A percentile compares a stretch with the other conserved stretches of the same genome.
Evolutionary conservation across 1,140 invertebrate species (phyloP).

Genomic region (Aphaenogaster ashmeadi): DNA sequence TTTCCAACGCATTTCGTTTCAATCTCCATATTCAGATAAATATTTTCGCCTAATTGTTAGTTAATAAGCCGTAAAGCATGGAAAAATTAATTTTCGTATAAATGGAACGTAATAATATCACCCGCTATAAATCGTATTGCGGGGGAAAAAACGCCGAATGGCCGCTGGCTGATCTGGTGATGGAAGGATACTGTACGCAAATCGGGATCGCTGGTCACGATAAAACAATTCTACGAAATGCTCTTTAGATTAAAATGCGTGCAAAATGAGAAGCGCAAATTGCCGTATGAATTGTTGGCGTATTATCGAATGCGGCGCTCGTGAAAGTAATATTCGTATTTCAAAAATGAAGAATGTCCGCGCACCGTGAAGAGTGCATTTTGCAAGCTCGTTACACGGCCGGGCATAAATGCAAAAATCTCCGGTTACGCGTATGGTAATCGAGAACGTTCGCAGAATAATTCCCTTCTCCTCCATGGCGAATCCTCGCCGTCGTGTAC

Average conservation of each 20-base stretch:
- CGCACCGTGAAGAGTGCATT: slow-evolving; percentile 49
- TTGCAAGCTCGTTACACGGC: slow-evolving; percentile 49
- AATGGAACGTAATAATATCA: slow-evolving; percentile 58
- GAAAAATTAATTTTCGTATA: slow-evolving; percentile 65
- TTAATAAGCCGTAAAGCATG: slow-evolving; percentile 63
- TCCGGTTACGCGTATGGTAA: slow-evolving; percentile 62
- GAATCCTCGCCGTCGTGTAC: slow-evolving; percentile 40
- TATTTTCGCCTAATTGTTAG: slow-evolving; percentile 64
- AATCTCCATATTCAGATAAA: slow-evolving; percentile 65
- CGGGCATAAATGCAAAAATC: slow-evolving; percentile 57
- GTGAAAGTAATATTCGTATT: slow-evolving; percentile 60
- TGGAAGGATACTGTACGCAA: slow-evolving; percentile 36
- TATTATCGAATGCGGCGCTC: slow-evolving; percentile 54
- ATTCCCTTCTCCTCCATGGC: slow-evolving; percentile 41
- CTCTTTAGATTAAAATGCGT: slow-evolving; percentile 64
- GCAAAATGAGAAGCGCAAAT: slow-evolving; percentile 64
- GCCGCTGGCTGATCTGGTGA: slow-evolving; percentile 18
- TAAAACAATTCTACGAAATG: slow-evolving; percentile 63
- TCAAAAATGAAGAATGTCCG: slow-evolving; percentile 46
- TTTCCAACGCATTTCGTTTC: slow-evolving; percentile 60
- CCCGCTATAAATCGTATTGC: slow-evolving; percentile 37
- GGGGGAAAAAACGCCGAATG: slow-evolving; percentile 49
- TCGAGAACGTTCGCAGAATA: slow-evolving; percentile 56
- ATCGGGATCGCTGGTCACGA: slow-evolving; percentile 51
- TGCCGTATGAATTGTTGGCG: slow-evolving; percentile 55